Evolutionary conservation across 2,113 vertebrate species (phyloP).

Genomic region (Megalops atlanticus): DNA sequence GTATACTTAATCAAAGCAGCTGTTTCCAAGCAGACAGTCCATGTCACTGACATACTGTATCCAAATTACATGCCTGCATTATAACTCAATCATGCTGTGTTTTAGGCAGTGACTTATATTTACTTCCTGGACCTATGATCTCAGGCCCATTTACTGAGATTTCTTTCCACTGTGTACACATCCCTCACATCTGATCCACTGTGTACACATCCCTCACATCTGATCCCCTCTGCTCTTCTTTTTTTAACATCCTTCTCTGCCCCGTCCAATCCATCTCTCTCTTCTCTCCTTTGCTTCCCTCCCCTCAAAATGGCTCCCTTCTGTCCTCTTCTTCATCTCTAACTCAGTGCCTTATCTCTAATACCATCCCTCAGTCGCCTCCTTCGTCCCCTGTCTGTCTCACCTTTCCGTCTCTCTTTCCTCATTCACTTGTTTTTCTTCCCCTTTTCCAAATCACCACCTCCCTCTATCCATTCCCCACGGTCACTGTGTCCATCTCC

Average conservation of each 20-base stretch:
- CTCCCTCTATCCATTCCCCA: no score
- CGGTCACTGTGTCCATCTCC: no score
- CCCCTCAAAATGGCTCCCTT: no score
- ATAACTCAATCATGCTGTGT: not conserved
- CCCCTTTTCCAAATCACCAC: not conserved
- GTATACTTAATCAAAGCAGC: not conserved
- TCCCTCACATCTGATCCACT: not conserved
- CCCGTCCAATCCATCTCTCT: no score
- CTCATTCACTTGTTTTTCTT: not conserved
- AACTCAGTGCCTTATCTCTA: no score
- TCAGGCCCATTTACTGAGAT: no score
- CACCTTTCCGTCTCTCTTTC: not conserved
- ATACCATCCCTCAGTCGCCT: no score
- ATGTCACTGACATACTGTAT: not conserved
- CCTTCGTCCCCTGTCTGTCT: not conserved
- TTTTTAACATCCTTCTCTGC: no score
- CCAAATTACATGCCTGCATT: not conserved
- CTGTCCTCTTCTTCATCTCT: no score
- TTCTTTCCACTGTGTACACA: not conserved
- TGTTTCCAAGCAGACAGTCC: conserved; percentile 10
- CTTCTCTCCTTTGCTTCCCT: no score
- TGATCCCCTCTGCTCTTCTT: no score
- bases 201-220: not conserved
- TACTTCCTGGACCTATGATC: not conserved
- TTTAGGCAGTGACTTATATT: not conserved